A percentile compares a stretch with the other conserved stretches of the same genome.
Conservation (phyloP, 1,140 invertebrate species). For the Micrasema minimum region DNA sequence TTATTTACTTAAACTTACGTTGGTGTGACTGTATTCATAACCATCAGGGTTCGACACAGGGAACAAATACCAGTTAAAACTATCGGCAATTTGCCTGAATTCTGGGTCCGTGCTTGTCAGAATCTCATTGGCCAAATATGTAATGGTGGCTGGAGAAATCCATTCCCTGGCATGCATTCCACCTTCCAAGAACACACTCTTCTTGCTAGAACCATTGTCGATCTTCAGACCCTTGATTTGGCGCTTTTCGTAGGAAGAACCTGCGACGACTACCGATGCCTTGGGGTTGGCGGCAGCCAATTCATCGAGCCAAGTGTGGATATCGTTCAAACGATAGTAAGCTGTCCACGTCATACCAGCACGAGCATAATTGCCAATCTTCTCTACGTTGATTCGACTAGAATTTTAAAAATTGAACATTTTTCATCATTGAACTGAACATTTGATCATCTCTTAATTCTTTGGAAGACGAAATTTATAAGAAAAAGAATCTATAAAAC, state of each 20-base stretch:
- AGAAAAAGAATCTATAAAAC: too few species aligned
- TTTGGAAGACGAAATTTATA: too few species aligned
- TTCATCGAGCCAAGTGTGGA: conserved; percentile 63
- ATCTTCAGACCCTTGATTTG: conserved; percentile 72
- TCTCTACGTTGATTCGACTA: conserved; percentile 13
- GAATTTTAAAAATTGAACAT: not conserved
- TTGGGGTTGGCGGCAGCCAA: conserved; percentile 59
- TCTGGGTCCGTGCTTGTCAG: conserved; percentile 62
- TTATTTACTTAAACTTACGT: too few species aligned
- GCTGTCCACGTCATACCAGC: conserved; percentile 60
- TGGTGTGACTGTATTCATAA: conserved; percentile 71
- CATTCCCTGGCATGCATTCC: conserved; percentile 84
- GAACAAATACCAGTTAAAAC: conserved; percentile 71
- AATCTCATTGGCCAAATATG: conserved; percentile 75
- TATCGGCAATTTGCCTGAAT: conserved; percentile 64
- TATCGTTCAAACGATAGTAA: conserved; percentile 62
- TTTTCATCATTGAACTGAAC: too few species aligned
- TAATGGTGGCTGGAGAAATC: conserved; percentile 77
- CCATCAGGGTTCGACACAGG: conserved; percentile 76
- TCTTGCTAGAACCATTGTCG: conserved; percentile 58
- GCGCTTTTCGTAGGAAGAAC: conserved; percentile 69
- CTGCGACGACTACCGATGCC: conserved; percentile 66
- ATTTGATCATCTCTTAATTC: too few species aligned
- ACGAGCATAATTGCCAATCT: not conserved
- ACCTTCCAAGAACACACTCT: conserved; percentile 69